A percentile compares a stretch with the other conserved stretches of the same genome.
Conservation (phyloP, 2,888 invertebrate genomes). For the Deilephila porcellus region DNA sequence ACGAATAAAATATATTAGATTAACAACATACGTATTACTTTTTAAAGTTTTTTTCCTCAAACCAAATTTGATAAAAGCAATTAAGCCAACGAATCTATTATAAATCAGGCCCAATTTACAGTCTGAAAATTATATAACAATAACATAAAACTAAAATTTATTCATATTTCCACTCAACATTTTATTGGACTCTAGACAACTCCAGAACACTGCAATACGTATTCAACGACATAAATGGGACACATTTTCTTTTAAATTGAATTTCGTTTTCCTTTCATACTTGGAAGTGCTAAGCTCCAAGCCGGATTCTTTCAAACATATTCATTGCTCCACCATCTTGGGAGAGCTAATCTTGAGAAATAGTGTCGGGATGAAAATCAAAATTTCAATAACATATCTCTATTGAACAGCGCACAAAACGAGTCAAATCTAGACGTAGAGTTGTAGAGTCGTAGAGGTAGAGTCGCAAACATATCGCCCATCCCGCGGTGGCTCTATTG, state of each 20-base stretch:
- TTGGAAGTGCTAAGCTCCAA: neutral
- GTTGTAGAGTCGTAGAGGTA: neutral
- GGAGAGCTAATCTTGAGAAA: conserved; percentile 12
- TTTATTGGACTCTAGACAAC: conserved; percentile 6
- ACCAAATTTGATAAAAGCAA: too few species aligned
- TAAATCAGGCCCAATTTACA: too few species aligned
- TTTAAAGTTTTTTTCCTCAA: too few species aligned
- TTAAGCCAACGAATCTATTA: too few species aligned
- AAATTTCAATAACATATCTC: conserved; percentile 10
- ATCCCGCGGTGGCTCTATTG: conserved; percentile 40
- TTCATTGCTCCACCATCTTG: conserved; percentile 13
- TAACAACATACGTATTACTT: too few species aligned
- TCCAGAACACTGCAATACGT: neutral
- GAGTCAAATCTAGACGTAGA: neutral
- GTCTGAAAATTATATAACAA: neutral
- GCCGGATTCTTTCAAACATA: neutral
- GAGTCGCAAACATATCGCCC: conserved; percentile 36
- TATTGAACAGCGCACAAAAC: neutral
- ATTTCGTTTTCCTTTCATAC: neutral
- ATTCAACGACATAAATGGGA: neutral
- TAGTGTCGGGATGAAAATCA: conserved; percentile 8
- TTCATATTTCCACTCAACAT: neutral
- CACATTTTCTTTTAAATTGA: conserved; percentile 6
- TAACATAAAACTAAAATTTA: neutral
- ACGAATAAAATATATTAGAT: too few species aligned